phyloP scores from a whole-genome alignment of 2,888 invertebrate species.

The Dasypogon diadema region DNA sequence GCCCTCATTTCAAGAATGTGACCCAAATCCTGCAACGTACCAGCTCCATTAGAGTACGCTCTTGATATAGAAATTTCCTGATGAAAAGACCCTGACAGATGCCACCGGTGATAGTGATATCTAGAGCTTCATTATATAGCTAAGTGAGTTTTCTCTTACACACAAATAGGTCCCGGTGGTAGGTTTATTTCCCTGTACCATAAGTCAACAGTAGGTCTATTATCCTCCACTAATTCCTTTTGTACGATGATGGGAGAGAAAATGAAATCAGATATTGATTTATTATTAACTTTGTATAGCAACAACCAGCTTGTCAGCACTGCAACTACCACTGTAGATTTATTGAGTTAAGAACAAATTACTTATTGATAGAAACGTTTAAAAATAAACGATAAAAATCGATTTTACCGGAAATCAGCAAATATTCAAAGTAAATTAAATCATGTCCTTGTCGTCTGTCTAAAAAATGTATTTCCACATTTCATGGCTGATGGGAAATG shows the following conservation, averaged over 20 bases:
- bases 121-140: slow-evolving; percentile 12
- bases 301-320: neutral
- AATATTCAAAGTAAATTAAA: too few species aligned
- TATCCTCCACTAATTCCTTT: slow-evolving; percentile 25
- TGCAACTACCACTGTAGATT: neutral
- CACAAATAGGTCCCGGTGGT: neutral
- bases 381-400: too few species aligned
- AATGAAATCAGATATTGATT: slow-evolving; percentile 10
- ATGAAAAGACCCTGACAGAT: slow-evolving; percentile 1
- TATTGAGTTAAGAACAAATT: slow-evolving; percentile 16
- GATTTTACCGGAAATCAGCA: too few species aligned
- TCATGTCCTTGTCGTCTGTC: too few species aligned
- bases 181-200: neutral
- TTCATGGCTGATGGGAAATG: too few species aligned
- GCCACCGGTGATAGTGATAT: neutral
- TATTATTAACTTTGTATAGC: slow-evolving; percentile 25
- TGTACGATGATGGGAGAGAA: neutral
- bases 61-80: too few species aligned
- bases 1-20: slow-evolving; percentile 19
- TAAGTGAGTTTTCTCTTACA: slow-evolving; percentile 14
- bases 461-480: too few species aligned
- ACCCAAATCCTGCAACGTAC: slow-evolving; percentile 16
- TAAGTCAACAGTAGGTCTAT: slow-evolving; percentile 26
- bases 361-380: slow-evolving; percentile 2
- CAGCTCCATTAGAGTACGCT: neutral